Conservation (phyloP, 2,797 vertebrate species). For the Coluber constrictor region DNA sequence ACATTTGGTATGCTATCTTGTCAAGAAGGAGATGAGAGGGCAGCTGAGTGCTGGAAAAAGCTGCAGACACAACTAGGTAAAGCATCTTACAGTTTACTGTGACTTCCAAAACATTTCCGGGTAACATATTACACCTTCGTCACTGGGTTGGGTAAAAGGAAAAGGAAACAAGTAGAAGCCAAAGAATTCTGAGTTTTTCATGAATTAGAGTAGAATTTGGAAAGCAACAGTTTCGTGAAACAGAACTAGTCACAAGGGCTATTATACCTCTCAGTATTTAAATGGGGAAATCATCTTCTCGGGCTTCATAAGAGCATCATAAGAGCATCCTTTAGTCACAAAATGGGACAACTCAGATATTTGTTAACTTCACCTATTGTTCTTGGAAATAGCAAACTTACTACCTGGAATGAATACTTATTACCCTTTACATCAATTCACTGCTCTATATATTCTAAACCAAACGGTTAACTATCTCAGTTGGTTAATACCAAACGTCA, state of each 20-base stretch:
- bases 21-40: background rate
- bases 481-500: background rate
- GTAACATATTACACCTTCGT: background rate
- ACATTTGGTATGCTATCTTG: background rate
- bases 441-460: background rate
- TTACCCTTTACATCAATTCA: background rate
- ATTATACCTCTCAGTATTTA: background rate
- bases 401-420: background rate
- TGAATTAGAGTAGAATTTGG: background rate
- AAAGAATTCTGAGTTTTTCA: background rate
- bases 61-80: background rate
- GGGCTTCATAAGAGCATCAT: background rate
- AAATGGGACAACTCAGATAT: background rate
- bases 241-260: background rate
- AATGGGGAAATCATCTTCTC: background rate
- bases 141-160: background rate
- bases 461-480: background rate
- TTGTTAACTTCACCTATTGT: background rate
- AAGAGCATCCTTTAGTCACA: background rate
- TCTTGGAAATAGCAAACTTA: background rate
- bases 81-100: background rate
- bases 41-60: background rate
- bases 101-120: background rate
- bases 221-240: background rate
- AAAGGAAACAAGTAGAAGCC: background rate